A percentile compares a stretch with the other conserved stretches of the same genome.
phyloP scores from a whole-genome alignment of 2,113 vertebrate species.

The Laticauda colubrina region DNA sequence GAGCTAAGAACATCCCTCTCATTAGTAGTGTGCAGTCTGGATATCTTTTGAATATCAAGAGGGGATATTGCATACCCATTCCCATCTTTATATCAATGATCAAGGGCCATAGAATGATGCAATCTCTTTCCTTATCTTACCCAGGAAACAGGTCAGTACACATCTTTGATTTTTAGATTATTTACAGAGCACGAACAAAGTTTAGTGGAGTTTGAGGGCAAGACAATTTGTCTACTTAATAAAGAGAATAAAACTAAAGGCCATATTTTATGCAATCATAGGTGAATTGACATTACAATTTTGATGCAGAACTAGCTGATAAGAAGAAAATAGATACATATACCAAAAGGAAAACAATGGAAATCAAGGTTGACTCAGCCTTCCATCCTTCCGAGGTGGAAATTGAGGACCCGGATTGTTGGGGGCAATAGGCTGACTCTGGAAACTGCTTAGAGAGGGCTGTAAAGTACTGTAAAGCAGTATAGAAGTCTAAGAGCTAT shows the following conservation, averaged over 20 bases:
- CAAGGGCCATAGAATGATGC: not conserved
- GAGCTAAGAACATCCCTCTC: not conserved
- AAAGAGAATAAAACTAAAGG: not conserved
- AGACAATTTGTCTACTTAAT: not conserved
- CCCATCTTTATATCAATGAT: not conserved
- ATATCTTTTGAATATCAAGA: not conserved
- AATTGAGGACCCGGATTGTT: too few relatives aligned
- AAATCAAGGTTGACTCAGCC: too few relatives aligned
- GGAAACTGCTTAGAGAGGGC: too few relatives aligned
- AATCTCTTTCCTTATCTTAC: not conserved
- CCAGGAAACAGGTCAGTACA: not conserved
- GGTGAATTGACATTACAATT: not conserved
- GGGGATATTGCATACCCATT: not conserved
- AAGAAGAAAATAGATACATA: too few relatives aligned
- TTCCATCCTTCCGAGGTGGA: too few relatives aligned
- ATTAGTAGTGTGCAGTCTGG: not conserved
- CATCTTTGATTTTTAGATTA: not conserved
- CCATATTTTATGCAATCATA: not conserved
- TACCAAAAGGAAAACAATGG: not conserved
- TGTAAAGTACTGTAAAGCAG: too few relatives aligned
- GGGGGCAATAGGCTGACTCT: too few relatives aligned
- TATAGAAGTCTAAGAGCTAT: too few relatives aligned
- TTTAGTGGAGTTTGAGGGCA: not conserved
- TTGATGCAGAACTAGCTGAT: not conserved
- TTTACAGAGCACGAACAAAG: not conserved